Conservation (phyloP, 2,797 vertebrate species). For the Brotogeris chrysoptera region DNA sequence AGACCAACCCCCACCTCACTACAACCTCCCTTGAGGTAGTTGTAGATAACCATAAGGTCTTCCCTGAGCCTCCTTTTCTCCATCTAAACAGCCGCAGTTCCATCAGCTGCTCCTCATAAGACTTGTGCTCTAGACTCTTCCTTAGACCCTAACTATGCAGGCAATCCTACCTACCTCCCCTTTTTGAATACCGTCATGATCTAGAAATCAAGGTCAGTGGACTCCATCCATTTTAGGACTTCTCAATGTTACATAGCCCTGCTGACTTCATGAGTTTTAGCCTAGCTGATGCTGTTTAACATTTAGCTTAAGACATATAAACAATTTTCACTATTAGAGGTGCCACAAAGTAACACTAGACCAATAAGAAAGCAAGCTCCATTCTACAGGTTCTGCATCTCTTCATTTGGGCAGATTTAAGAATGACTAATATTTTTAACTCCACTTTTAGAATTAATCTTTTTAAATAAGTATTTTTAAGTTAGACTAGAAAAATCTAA, state of each 20-base stretch:
- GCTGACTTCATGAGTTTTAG: not conserved
- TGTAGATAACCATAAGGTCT: not conserved
- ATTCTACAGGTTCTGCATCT: not conserved
- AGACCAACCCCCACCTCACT: not conserved
- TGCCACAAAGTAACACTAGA: not conserved
- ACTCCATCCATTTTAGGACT: not conserved
- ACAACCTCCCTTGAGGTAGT: not conserved
- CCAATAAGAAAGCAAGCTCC: not conserved
- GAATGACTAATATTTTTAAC: not conserved
- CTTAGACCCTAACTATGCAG: not conserved
- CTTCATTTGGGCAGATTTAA: not conserved
- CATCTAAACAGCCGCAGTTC: not conserved
- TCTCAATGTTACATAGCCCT: not conserved
- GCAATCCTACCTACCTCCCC: not conserved
- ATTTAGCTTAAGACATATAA: not conserved
- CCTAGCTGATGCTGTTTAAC: not conserved
- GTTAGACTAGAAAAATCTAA: not conserved
- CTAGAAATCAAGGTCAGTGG: not conserved
- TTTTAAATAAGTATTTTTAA: not conserved
- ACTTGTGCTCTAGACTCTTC: not conserved
- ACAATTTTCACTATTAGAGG: not conserved
- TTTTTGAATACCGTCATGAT: not conserved
- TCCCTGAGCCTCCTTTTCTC: not conserved
- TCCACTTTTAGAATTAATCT: not conserved
- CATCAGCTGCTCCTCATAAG: not conserved